A percentile compares a stretch with the other conserved stretches of the same genome.
Conservation (phyloP, 2,888 invertebrate species). For the Mamestra brassicae region DNA sequence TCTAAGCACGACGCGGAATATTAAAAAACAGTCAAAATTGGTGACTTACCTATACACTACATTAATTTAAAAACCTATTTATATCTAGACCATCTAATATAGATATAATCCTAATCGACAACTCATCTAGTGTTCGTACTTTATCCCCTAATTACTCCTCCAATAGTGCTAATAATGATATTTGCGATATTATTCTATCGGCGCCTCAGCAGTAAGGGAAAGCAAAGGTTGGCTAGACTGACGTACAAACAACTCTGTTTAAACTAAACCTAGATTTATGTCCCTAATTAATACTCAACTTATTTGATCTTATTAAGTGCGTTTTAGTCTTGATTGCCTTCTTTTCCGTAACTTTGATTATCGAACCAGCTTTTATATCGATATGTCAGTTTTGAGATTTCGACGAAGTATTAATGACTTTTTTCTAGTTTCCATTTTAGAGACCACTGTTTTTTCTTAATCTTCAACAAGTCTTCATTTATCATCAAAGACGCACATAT, state of each 20-base stretch:
- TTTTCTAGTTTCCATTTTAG: background rate
- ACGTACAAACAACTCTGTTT: constrained; percentile 7
- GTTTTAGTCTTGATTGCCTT: background rate
- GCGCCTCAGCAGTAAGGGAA: constrained; percentile 65
- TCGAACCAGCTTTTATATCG: background rate
- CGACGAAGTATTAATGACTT: background rate
- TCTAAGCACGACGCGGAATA: no score
- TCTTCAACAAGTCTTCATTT: background rate
- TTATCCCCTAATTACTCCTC: constrained; percentile 38
- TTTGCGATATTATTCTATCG: constrained; percentile 64
- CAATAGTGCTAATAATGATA: constrained; percentile 47
- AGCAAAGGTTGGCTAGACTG: constrained; percentile 64
- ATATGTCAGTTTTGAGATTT: no score
- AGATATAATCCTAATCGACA: constrained; percentile 1
- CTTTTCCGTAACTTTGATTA: background rate
- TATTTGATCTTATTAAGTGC: background rate
- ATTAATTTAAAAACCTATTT: no score
- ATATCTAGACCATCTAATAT: no score
- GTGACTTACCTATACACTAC: no score
- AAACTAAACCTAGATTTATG: constrained; percentile 19
- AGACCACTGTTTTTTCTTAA: background rate
- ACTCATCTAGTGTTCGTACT: background rate
- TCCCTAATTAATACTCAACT: constrained; percentile 24
- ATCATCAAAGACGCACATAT: background rate
- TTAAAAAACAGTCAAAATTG: no score